Evolutionary conservation across 2,113 vertebrate genomes (phyloP), one percentile per base, ranked within the genome.

Genomic region (Bombycilla garrulus): DNA sequence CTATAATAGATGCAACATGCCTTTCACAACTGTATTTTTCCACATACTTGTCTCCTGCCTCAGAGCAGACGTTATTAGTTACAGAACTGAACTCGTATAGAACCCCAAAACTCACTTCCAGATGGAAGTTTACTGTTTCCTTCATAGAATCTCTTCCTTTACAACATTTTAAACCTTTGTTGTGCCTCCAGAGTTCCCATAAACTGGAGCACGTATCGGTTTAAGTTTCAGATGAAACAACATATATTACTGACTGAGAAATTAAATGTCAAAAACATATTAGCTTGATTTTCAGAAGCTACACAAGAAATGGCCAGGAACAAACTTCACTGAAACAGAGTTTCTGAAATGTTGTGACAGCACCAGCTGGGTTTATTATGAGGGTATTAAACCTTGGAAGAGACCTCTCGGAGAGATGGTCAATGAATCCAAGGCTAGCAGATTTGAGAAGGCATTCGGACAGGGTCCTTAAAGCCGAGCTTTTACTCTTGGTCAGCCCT

Each of bases 251-350:
- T n/a, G 12, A 82, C 16, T 40, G 45, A 18, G 20, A 79, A 74
- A 15, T 24, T 86, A 29, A 79, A 25, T 2, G 10, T n/a, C 20
- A 82, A 61, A 62, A 44, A 1, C 4, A 19, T 16, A 23, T 45
- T 10, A 61, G 21, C 12, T 51, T 17, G 5, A 70, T 51, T 76
- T 65, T 61, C 61, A 83, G 33, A 53, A 66, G n/a, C 13, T 42
- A 61, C 12, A 53, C 24, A 62, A 66, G 25, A 57, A 81, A 51
- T 6, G 3, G 21, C 22, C 48, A 61, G 9, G 15, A 90, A 51
- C 4, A 65, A 62, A 40, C 21, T 18, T 33, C 22, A 42, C 11
- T 19, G 40, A 74, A 73, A 19, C 6, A 0, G 0, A 60, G 3
- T 61, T 72, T 53, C 1, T 0, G 17, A 70, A 66, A 17, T 16